Evolutionary conservation across 2,113 vertebrate species (phyloP), one percentile per base, ranked within the genome.

Genomic region (Microtus montanus): DNA sequence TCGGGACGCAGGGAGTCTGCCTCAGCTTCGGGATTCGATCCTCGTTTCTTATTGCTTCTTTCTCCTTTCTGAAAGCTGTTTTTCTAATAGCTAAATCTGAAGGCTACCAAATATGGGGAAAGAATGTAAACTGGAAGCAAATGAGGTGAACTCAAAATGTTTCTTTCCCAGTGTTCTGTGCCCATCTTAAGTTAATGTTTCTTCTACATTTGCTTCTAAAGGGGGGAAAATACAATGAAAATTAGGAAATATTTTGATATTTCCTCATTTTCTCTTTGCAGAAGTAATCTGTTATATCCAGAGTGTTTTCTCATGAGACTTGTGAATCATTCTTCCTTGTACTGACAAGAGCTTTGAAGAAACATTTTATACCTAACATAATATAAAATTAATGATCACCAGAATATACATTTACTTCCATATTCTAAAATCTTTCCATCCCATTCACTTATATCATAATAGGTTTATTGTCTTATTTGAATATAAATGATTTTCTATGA

Each of bases 241-340:
- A 84, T 35, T 26, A 92, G 30, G 2, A 44, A 12, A 54, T 7
- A 79, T 19, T 11, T 33, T 70, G 71, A 33, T 78, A 54, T 87
- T 95, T 92, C 58, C 95, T 64, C 38, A 47, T 75, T 89, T 94
- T 73, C 38, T 95, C n/a, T 92, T 97, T 92, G 90, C 63, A 83
- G 49, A 96, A 96, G 35, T 89, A 47, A 93, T 71, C 87, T 88
- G 8, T 66, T 94, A 89, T 97, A 94, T 97, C 92, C 38, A 95
- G 90, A 84, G 73, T 74, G 95, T 92, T 97, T 90, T 58, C 91
- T 94, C 87, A 5, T 87, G 92, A 96, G 85, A 96, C 64, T 93
- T 85, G 75, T 91, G 87, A 94, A 89, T 95, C 87, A 85, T 44
- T 92, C 68, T 93, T 88, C 83, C 38, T 77, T 47, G 1, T 58